A percentile compares a stretch with the other conserved stretches of the same genome.
Evolutionary conservation across 1,140 invertebrate genomes (phyloP).

Genomic region (Trachelipus rathkii): DNA sequence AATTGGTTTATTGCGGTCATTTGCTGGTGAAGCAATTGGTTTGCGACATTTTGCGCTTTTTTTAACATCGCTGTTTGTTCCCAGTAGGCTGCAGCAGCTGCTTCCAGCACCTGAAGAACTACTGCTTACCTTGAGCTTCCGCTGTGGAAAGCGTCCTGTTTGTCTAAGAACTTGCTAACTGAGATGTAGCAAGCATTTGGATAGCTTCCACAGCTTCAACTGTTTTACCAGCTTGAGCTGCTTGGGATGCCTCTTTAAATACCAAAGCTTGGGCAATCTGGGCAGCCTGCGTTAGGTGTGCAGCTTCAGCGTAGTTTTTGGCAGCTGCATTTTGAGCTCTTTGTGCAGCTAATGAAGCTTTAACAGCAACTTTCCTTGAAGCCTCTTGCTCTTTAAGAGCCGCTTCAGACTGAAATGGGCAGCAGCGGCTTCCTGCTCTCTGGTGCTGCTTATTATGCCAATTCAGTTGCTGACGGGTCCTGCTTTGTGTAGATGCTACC

Average conservation of each 20-base stretch:
- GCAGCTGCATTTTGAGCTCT: conserved; percentile 37
- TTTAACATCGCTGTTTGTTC: conserved; percentile 30
- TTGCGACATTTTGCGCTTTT: conserved; percentile 28
- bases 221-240: conserved; percentile 28
- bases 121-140: conserved; percentile 38
- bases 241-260: conserved; percentile 30
- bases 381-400: conserved; percentile 30
- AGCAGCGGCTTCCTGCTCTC: conserved; percentile 32
- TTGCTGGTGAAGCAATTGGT: conserved; percentile 30
- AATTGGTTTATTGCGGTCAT: conserved; percentile 29
- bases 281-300: conserved; percentile 35
- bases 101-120: conserved; percentile 27
- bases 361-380: conserved; percentile 30
- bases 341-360: conserved; percentile 36
- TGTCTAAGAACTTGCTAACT: conserved; percentile 35
- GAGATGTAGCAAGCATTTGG: conserved; percentile 31
- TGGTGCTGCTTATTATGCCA: conserved; percentile 34
- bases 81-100: conserved; percentile 28
- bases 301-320: conserved; percentile 32
- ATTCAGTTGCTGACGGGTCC: conserved; percentile 29
- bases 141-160: conserved; percentile 31
- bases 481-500: neutral
- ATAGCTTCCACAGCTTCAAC: conserved; percentile 35
- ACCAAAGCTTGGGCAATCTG: conserved; percentile 36
- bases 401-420: conserved; percentile 34